Evolutionary conservation across 2,888 invertebrate genomes (phyloP).

Genomic region (Tenthredo amoena): DNA sequence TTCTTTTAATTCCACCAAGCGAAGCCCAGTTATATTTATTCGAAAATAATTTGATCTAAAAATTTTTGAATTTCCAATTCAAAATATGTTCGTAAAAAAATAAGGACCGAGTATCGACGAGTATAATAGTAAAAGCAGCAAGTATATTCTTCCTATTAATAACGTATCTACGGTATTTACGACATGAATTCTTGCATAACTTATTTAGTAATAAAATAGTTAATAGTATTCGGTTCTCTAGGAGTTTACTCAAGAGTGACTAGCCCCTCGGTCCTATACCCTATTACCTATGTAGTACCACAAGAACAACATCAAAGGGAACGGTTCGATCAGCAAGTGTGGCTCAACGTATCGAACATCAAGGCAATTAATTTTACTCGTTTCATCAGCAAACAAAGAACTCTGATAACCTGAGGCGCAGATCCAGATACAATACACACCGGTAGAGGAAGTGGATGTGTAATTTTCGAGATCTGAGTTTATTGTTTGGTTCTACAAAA

Average conservation of each 20-base stretch:
- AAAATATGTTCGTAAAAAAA: no score
- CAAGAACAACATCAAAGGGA: no score
- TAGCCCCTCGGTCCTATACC: not conserved
- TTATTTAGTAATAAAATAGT: slow-evolving; percentile 3
- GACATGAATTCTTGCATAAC: not conserved
- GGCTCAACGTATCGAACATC: not conserved
- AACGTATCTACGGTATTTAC: slow-evolving; percentile 35
- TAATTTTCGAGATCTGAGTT: not conserved
- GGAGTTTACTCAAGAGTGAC: slow-evolving; percentile 29
- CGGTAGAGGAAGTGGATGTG: not conserved
- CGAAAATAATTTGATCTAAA: no score
- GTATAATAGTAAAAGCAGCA: no score
- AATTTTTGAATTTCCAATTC: no score
- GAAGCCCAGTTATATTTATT: no score
- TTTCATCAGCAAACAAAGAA: not conserved
- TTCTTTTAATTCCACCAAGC: no score
- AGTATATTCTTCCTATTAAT: slow-evolving; percentile 11
- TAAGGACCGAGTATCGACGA: no score
- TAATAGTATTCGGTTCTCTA: slow-evolving; percentile 5
- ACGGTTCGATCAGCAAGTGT: not conserved
- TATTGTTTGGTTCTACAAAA: not conserved
- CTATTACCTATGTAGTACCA: no score
- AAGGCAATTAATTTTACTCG: not conserved
- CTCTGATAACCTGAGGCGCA: not conserved
- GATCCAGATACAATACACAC: not conserved